Evolutionary conservation across 1,140 invertebrate genomes (phyloP), one percentile per base, ranked within the genome.

Genomic region (Anthonomus grandis): DNA sequence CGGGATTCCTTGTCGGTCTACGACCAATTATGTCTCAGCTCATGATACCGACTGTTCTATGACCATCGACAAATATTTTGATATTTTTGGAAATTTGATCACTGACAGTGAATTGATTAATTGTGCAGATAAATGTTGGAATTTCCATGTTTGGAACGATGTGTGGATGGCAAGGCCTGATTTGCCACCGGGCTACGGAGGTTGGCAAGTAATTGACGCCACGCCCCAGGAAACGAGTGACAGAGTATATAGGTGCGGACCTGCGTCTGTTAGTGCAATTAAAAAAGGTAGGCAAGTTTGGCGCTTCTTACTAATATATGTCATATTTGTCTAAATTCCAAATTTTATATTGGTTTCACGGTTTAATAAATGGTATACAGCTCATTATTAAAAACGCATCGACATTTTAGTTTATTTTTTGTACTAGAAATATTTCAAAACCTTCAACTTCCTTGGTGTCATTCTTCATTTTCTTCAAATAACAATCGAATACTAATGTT

Each of bases 71-170:
- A 81, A 81, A 68, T 70, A 83, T 67, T 82, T 83, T 60, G 79
- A 81, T 59, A 69, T 78, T 71, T 78, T 80, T 71, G 74, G 84
- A 12, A 81, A 86, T 49, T 79, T 83, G 68, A 79, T 87, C 12
- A 76, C 77, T 12, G 78, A 79, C 42, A 81, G 81, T 9, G 80
- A 81, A 1, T 78, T 81, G 6, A 44, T 57, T 17, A 47, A 57
- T 59, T 82, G 77, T 51, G 78, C 75, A 53, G 81, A 83, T 65
- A 81, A 78, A 5, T 81, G 79, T 63, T 84, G 85, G 89, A 90
- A 90, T 74, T 92, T 89, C 77, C 89, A 91, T 69, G 86, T 87
- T 0, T 91, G 89, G 89, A 90, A 89, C 67, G 89, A 91, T 56
- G 86, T 87, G 41, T 91, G 88, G 89, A 88, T 90, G 82, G 76